Percentiles rank a stretch among this genome's conserved stretches.
Evolutionary conservation across 2,113 vertebrate species (phyloP).

Genomic region (Anoura caudifer): DNA sequence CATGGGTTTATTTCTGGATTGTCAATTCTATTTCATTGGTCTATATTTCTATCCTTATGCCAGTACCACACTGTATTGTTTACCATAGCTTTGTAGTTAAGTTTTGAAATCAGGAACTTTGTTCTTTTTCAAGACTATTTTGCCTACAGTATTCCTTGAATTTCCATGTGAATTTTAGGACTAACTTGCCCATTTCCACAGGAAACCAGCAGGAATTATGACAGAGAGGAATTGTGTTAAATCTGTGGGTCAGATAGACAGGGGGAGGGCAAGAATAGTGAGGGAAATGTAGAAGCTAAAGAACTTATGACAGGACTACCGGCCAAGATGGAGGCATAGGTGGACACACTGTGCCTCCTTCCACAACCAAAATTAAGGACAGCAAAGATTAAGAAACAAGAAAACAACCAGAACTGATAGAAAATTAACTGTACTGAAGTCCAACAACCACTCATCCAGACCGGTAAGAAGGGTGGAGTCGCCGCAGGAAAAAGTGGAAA

Average conservation of each 20-base stretch:
- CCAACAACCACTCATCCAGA: too few relatives aligned
- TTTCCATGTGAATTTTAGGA: neutral
- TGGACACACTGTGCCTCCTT: too few relatives aligned
- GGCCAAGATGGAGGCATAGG: too few relatives aligned
- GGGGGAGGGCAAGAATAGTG: too few relatives aligned
- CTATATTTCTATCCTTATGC: neutral
- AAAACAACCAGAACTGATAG: too few relatives aligned
- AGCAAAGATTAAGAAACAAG: too few relatives aligned
- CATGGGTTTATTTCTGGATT: neutral
- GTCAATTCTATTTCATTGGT: neutral
- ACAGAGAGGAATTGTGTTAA: neutral
- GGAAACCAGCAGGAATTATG: neutral
- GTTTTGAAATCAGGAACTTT: neutral
- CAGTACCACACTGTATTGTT: neutral
- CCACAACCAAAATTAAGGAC: too few relatives aligned
- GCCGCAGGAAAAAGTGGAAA: too few relatives aligned
- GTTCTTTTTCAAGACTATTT: neutral
- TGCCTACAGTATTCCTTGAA: neutral
- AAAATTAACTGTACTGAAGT: too few relatives aligned
- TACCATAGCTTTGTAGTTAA: neutral
- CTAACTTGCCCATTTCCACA: neutral
- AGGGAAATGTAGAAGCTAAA: too few relatives aligned
- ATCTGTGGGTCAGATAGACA: neutral
- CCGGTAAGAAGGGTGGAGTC: too few relatives aligned
- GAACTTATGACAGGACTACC: too few relatives aligned